phyloP scores from a whole-genome alignment of 2,888 invertebrate genomes.

The Allacma fusca region DNA sequence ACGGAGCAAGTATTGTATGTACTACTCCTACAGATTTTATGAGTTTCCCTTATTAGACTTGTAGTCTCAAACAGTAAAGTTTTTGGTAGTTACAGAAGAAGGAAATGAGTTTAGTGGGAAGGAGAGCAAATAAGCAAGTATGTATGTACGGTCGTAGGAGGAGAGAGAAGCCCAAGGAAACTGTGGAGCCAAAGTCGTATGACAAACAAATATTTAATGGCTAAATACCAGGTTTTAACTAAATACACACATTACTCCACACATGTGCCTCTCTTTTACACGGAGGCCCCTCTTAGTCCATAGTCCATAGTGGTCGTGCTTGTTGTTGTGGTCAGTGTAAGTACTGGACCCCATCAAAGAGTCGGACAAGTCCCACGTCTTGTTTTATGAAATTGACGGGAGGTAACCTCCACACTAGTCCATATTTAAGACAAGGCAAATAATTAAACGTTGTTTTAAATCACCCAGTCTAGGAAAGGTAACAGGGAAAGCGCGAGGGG shows the following conservation, averaged over 20 bases:
- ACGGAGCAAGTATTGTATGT: not conserved
- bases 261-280: not conserved
- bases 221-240: constrained; percentile 27
- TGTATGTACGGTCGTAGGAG: not conserved
- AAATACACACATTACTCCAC: constrained; percentile 8
- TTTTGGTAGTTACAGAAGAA: too few relatives aligned
- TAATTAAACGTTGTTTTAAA: constrained; percentile 2
- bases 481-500: not conserved
- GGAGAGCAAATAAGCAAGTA: not conserved
- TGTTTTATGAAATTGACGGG: too few relatives aligned
- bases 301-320: too few relatives aligned
- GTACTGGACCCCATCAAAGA: too few relatives aligned
- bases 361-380: too few relatives aligned
- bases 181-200: constrained; percentile 1
- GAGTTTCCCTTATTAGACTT: too few relatives aligned
- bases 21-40: too few relatives aligned
- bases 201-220: constrained; percentile 31
- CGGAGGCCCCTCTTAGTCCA: too few relatives aligned
- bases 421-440: constrained; percentile 2
- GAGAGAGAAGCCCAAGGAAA: not conserved
- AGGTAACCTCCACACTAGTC: not conserved
- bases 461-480: not conserved
- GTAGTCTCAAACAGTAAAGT: too few relatives aligned
- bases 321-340: too few relatives aligned
- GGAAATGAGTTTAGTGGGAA: too few relatives aligned